Evolutionary conservation across 2,888 invertebrate genomes (phyloP).

Genomic region (Terebella lapidaria): DNA sequence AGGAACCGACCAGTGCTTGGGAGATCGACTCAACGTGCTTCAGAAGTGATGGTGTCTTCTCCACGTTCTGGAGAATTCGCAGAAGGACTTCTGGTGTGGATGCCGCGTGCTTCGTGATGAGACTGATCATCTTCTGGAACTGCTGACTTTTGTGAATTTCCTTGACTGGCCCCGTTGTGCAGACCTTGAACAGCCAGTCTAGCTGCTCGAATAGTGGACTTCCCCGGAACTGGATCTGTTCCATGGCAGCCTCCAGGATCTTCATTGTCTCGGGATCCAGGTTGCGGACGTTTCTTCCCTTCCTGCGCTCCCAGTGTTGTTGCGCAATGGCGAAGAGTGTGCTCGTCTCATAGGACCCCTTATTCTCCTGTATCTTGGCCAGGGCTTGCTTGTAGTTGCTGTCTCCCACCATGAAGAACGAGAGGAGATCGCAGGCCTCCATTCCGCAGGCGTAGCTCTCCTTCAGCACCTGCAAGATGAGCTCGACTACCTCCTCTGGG

Average conservation of each 20-base stretch:
- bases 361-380: constrained; percentile 9
- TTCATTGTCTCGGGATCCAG: neutral
- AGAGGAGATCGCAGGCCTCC: constrained; percentile 13
- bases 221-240: neutral
- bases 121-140: constrained; percentile 3
- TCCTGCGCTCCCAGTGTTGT: constrained; percentile 1
- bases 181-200: neutral
- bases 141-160: constrained; percentile 3
- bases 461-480: constrained; percentile 7
- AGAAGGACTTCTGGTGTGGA: constrained; percentile 13
- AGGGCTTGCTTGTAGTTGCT: constrained; percentile 12
- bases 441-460: constrained; percentile 10
- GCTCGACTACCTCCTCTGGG: constrained; percentile 2
- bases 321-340: constrained; percentile 16
- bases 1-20: constrained; percentile 10
- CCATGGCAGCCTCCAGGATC: neutral
- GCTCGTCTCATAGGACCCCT: constrained; percentile 7
- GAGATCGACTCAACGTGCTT: constrained; percentile 8
- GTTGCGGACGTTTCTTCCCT: neutral
- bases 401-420: constrained; percentile 16
- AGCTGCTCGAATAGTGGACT: neutral
- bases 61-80: constrained; percentile 13
- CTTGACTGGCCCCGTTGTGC: neutral
- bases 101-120: constrained; percentile 1
- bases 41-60: constrained; percentile 6